Conservation (phyloP, 1,140 invertebrate genomes). For the Eulimnadia texana region DNA sequence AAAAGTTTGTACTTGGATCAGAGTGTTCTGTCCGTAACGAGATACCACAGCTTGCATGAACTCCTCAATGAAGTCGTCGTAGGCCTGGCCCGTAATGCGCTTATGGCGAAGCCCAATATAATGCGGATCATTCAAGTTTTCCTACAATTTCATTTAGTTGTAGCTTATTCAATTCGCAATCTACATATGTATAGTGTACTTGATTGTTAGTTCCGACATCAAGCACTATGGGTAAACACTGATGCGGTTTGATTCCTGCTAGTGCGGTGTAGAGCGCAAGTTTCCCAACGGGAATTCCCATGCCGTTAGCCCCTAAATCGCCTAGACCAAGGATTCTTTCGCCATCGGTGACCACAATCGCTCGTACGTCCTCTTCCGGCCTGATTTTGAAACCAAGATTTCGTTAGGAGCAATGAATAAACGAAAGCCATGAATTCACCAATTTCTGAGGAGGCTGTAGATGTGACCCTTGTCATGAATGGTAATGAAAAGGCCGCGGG, state of each 20-base stretch:
- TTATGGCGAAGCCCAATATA: conserved; percentile 87
- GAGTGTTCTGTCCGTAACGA: conserved; percentile 75
- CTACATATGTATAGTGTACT: conserved; percentile 28
- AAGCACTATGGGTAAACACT: conserved; percentile 78
- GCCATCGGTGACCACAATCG: conserved; percentile 89
- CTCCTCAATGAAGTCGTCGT: conserved; percentile 93
- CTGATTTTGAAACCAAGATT: too few relatives aligned
- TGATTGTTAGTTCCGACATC: conserved; percentile 89
- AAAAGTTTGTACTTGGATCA: conserved; percentile 36
- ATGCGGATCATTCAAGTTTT: conserved; percentile 77
- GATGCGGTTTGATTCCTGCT: conserved; percentile 82
- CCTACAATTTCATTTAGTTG: conserved; percentile 31
- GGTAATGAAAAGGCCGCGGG: conserved; percentile 88
- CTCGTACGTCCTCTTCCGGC: conserved; percentile 78
- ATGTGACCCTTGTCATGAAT: conserved; percentile 92
- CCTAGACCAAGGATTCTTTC: conserved; percentile 87
- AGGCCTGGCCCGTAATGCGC: conserved; percentile 67
- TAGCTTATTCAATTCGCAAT: not conserved
- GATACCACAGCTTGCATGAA: conserved; percentile 92
- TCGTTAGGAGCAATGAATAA: too few relatives aligned
- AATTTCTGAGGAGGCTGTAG: conserved; percentile 75
- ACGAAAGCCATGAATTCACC: conserved; percentile 38
- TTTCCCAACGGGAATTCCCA: conserved; percentile 93
- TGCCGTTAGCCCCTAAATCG: conserved; percentile 84
- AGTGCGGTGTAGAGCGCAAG: conserved; percentile 81